Base-by-base conservation (phyloP, 2,113 vertebrate species). In the Vanacampus margaritifer region DNA sequence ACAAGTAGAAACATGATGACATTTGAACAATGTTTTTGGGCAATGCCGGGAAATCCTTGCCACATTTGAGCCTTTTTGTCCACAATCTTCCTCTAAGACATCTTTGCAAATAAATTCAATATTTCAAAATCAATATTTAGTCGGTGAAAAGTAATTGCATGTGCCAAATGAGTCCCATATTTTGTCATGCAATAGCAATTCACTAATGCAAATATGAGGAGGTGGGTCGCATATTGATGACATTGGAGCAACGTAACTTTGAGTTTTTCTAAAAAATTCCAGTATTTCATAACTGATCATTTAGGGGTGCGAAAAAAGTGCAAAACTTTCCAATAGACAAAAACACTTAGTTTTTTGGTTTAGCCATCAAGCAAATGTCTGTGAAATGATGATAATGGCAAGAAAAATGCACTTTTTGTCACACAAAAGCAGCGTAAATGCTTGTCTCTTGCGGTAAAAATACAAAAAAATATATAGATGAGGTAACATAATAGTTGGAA, bases 401-500 rank as follows among this genome's bases (percentile, higher is more conserved):
- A 59, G 35, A 39, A 37, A 60, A 39, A 59, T 37, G 0, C 13
- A 32, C 35, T n/a, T 39, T 39, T n/a, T 37, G 3, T 11, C 17
- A n/a, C 36, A 41, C n/a, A 9, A 13, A 16, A 61, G n/a, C 59
- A 24, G 13, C 7, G 12, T 43, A 13, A 43, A 62, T 41, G 59
- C 23, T 43, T 10, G 10, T 43, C 6, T 24, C 13, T 7, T 2
- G 14, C 10, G 26, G 43, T 26, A 8, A 62, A 23, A 26, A 43
- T 8, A 24, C 28, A 32, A 32, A 32, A 32, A 43, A 24, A 39
- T 17, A 41, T 13, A 43, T 14, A 24, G 12, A 65, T 41, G 41
- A 53, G 19, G 32, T 57, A 59, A 56, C 39, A 57, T 66, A 71
- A 64, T 45, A 67, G 61, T 46, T 14, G 35, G 77, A 69, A 70